Evolutionary conservation across 2,797 vertebrate species (phyloP), one percentile per base, ranked within the genome.

Genomic region (Sebastes steindachneri): DNA sequence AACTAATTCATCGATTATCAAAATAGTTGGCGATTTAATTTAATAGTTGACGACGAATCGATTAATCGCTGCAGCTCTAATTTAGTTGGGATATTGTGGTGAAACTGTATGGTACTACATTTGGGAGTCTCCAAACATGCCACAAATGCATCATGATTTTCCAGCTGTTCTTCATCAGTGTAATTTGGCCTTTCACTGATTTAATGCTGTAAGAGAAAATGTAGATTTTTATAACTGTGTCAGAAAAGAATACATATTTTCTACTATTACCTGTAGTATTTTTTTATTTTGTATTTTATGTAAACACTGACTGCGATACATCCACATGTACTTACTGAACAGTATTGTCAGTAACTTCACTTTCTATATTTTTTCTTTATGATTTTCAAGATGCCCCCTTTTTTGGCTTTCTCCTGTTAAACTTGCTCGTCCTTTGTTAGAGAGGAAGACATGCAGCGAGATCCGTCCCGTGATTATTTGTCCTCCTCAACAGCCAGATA

Each of bases 381-480:
- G 25, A 37, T 65, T 73, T 85, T 60, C 5, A 54, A 66, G 31
- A 55, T 41, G 59, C 12, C 14, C 71, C 26, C 57, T 21, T 54
- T 68, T 72, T 25, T 48, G 23, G 10, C 35, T 26, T 83, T 82
- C 70, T 68, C 64, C 37, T 75, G 48, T 77, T 54, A 51, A 81
- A 81, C 60, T 65, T 69, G 65, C 59, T 66, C 45, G 4, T 85
- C 73, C 76, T 88, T 90, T 93, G 80, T 88, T 68, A 41, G 85
- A 83, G 82, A 79, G 67, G 66, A 80, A 88, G 83, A 88, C 87
- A 57, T 57, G 67, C 62, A 64, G 75, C 9, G 35, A 82, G 55
- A 86, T 70, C 29, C 4, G 28, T 77, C 71, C 82, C 75, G 53
- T 86, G 88, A 92, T 94, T 90, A 88, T 91, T 90, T 89, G 88